Evolutionary conservation across 1,140 invertebrate genomes (phyloP).

Genomic region (Paramacrobiotus metropolitanus): DNA sequence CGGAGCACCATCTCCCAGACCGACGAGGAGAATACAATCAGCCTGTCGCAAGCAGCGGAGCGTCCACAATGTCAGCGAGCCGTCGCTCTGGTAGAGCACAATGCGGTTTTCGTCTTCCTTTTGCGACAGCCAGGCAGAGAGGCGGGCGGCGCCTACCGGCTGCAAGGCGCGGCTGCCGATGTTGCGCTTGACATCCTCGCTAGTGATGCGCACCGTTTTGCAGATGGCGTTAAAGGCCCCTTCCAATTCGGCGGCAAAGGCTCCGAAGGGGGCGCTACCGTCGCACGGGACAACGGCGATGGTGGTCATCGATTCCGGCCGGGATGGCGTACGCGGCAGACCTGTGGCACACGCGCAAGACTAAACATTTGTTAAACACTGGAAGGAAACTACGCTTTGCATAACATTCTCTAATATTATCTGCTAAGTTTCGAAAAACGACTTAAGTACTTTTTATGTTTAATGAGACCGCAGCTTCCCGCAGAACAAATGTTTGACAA

Average conservation of each 20-base stretch:
- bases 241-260: not conserved
- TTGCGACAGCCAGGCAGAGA: conserved; percentile 22
- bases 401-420: no score
- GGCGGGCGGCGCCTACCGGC: conserved; percentile 14
- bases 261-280: not conserved
- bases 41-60: conserved; percentile 24
- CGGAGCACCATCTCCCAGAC: conserved; percentile 18
- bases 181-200: not conserved
- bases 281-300: conserved; percentile 1
- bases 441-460: no score
- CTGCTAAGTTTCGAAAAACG: no score
- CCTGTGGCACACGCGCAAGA: no score
- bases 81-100: conserved; percentile 25
- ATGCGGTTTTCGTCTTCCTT: conserved; percentile 26
- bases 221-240: not conserved
- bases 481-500: no score
- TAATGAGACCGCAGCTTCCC: no score
- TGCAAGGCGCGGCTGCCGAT: not conserved
- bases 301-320: not conserved
- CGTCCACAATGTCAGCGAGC: conserved; percentile 22
- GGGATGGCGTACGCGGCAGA: not conserved
- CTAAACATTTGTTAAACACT: no score
- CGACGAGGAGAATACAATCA: conserved; percentile 26
- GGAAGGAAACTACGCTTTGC: no score
- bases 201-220: not conserved